phyloP scores from a whole-genome alignment of 2,888 invertebrate genomes.

The Drosophila lacicola region DNA sequence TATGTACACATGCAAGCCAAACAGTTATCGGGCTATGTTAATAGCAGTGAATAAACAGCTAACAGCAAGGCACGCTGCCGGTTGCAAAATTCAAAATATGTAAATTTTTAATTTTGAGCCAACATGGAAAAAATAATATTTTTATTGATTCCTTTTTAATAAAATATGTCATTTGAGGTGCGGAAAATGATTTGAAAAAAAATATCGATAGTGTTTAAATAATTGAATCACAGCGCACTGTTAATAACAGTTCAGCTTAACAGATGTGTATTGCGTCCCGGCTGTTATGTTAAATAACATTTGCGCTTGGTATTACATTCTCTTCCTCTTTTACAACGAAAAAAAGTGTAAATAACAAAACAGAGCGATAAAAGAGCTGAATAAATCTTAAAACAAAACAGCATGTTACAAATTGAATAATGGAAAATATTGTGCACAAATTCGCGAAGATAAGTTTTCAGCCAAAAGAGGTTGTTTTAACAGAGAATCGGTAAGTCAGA shows the following conservation, averaged over 20 bases:
- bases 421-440: slow-evolving; percentile 82
- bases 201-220: no score
- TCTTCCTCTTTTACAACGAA: slow-evolving; percentile 20
- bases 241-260: neutral
- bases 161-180: neutral
- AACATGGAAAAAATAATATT: neutral
- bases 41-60: slow-evolving; percentile 1
- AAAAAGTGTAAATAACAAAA: slow-evolving; percentile 39
- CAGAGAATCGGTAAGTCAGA: slow-evolving; percentile 73
- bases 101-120: no score
- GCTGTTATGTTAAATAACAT: slow-evolving; percentile 33
- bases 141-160: neutral
- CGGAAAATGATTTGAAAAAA: neutral
- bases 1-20: neutral
- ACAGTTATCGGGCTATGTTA: neutral
- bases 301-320: slow-evolving; percentile 7
- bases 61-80: neutral
- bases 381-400: slow-evolving; percentile 29
- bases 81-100: neutral
- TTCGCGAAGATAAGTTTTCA: slow-evolving; percentile 80
- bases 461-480: slow-evolving; percentile 62
- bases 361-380: neutral
- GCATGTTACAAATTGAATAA: slow-evolving; percentile 56
- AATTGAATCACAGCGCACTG: neutral
- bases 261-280: neutral